Evolutionary conservation across 2,113 vertebrate genomes (phyloP).

Genomic region (Xiphophorus hellerii): DNA sequence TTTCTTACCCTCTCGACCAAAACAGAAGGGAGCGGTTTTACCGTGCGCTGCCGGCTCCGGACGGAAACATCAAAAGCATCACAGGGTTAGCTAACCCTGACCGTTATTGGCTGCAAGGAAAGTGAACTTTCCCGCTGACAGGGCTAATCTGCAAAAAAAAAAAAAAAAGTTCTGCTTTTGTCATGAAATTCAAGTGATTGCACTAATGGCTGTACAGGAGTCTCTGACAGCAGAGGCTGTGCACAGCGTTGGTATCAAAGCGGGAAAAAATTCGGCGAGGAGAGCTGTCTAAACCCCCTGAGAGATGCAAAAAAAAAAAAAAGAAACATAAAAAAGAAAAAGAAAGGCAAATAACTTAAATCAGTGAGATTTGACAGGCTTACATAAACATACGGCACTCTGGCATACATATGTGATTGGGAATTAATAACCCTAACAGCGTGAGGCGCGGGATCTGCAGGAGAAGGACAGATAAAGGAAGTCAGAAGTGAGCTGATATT

Average conservation of each 20-base stretch:
- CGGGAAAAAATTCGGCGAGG: neutral
- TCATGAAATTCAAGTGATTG: slow-evolving; percentile 18
- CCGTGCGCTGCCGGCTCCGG: neutral
- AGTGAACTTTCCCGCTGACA: slow-evolving; percentile 16
- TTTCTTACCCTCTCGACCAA: slow-evolving; percentile 27
- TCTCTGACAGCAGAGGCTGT: neutral
- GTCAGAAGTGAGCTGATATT: neutral
- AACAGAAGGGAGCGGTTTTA: slow-evolving; percentile 7
- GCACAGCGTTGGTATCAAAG: slow-evolving; percentile 5
- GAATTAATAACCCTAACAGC: slow-evolving; percentile 2
- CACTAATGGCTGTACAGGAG: neutral
- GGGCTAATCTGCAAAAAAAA: slow-evolving; percentile 3
- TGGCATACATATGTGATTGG: neutral
- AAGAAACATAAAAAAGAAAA: no score
- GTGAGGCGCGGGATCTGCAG: neutral
- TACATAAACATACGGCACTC: neutral
- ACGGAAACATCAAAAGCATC: slow-evolving; percentile 31
- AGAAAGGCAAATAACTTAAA: slow-evolving; percentile 7
- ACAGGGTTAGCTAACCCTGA: slow-evolving; percentile 9
- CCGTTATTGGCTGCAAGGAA: neutral
- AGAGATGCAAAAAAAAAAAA: neutral
- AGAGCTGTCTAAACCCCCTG: neutral
- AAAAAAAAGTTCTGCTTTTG: neutral
- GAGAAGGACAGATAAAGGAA: neutral
- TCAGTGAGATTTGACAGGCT: slow-evolving; percentile 9